These are phyloP conservation scores for Stichodactyla helianthus DNA, from an alignment of 64 coral and sea anemone species.

Conservation along the genomic window DNA sequence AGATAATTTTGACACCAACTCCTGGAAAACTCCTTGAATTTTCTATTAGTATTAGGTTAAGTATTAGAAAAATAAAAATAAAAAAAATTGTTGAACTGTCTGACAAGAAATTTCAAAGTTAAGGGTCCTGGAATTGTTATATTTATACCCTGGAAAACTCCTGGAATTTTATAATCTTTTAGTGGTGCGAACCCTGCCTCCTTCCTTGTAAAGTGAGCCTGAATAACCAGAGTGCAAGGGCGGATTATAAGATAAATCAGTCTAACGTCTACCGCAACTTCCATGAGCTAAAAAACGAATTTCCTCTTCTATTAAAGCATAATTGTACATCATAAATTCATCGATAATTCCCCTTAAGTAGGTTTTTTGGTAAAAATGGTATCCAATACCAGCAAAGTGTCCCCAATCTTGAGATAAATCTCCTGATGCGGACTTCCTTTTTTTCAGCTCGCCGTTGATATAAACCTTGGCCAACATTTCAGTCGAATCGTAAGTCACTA, in stretches of 20 bases:
- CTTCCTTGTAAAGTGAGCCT: not conserved
- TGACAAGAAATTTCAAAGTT: no score
- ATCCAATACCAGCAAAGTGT: constrained; percentile 97
- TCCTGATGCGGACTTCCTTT: constrained; percentile 80
- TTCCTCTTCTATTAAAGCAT: constrained; percentile 65
- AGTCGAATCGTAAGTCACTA: constrained; percentile 65
- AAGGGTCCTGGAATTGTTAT: no score
- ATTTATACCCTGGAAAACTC: no score
- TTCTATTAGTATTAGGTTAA: no score
- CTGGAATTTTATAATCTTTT: no score
- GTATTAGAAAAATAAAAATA: no score
- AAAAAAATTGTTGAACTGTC: no score
- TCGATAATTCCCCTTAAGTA: constrained; percentile 84
- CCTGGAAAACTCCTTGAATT: no score
- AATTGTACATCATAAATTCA: constrained; percentile 98
- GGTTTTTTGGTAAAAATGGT: constrained; percentile 74
- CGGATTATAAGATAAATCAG: not conserved
- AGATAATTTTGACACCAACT: no score
- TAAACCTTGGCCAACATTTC: constrained; percentile 86
- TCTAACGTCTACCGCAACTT: constrained; percentile 39
- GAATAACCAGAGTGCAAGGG: not conserved
- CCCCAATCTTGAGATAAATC: constrained; percentile 98
- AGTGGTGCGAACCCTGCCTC: no score
- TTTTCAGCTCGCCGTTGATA: constrained; percentile 64
- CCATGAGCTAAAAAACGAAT: constrained; percentile 75